Conservation (phyloP, 2,113 vertebrate genomes). For the Irena cyanogastra region DNA sequence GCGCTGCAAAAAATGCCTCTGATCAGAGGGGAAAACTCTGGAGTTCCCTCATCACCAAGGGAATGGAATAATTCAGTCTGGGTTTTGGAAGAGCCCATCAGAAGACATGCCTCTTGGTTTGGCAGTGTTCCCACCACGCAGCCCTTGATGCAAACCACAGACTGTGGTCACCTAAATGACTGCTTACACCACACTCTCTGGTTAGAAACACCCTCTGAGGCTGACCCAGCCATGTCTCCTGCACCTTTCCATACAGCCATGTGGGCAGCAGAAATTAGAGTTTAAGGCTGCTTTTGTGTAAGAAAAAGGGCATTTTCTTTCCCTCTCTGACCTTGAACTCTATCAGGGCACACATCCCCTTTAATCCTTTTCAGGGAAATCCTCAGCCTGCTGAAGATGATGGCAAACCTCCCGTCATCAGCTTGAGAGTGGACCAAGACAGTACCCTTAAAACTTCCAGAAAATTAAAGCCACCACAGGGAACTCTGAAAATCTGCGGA, state of each 20-base stretch:
- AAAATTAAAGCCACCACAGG: background rate
- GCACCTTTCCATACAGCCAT: background rate
- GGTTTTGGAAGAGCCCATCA: background rate
- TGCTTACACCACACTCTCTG: rapidly evolving
- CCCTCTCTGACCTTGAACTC: background rate
- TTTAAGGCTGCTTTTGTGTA: background rate
- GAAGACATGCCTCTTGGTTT: background rate
- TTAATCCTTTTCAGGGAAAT: background rate
- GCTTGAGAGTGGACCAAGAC: background rate
- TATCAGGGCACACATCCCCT: background rate
- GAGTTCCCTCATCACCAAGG: background rate
- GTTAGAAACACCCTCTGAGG: background rate
- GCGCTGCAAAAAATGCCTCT: background rate
- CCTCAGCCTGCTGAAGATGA: background rate
- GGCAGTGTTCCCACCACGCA: background rate
- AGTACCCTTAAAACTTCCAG: background rate
- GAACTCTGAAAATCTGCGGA: background rate
- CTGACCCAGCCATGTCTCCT: background rate
- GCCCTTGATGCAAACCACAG: background rate
- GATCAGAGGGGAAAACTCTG: background rate
- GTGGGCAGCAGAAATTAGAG: background rate
- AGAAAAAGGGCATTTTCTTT: background rate
- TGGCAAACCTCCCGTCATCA: background rate
- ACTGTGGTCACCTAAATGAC: background rate
- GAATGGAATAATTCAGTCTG: background rate